Base-by-base conservation (phyloP, 2,113 vertebrate genomes). In the Xiphias gladius region DNA sequence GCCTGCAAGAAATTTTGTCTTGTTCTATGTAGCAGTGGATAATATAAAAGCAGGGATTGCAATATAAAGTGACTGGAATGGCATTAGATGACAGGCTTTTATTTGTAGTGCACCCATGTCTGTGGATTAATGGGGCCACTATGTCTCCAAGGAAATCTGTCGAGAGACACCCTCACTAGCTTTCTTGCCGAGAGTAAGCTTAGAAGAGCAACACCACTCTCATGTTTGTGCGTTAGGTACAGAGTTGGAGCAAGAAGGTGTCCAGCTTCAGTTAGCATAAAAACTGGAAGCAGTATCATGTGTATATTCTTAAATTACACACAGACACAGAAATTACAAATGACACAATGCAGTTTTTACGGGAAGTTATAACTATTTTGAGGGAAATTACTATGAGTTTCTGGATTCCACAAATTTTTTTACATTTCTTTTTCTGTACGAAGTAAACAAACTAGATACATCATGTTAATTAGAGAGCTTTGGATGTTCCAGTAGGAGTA, bases 21-120 rank as follows among this genome's bases (percentile, higher is more conserved):
- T 24, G 48, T 68, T 41, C 62, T 58, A 22, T 41, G 62, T 46
- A 62, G 67, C 41, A 52, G 32, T 17, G 30, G 32, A 73, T 76
- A n/a, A n/a, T n/a, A n/a, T n/a, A n/a, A n/a, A n/a, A n/a, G n/a
- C n/a, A n/a, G 26, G 17, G 62, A 65, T 30, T 58, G 43, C 30
- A 12, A 17, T 61, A 32, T 55, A 35, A 81, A 80, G 75, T 50
- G 57, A 76, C 46, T 48, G 20, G 55, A 24, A 61, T 65, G 37
- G 48, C 46, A 70, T 63, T 58, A 61, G 65, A 79, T 64, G 74
- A 72, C 73, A n/a, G 11, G 35, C 35, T 57, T 46, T 83, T 30
- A 50, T 70, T 46, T 71, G 2, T 14, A 52, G 50, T 52, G 10
- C 28, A 32, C 30, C 14, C 43, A 3, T 66, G 54, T 70, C n/a